Evolutionary conservation across 2,113 vertebrate species (phyloP).

Genomic region (Mastomys coucha): DNA sequence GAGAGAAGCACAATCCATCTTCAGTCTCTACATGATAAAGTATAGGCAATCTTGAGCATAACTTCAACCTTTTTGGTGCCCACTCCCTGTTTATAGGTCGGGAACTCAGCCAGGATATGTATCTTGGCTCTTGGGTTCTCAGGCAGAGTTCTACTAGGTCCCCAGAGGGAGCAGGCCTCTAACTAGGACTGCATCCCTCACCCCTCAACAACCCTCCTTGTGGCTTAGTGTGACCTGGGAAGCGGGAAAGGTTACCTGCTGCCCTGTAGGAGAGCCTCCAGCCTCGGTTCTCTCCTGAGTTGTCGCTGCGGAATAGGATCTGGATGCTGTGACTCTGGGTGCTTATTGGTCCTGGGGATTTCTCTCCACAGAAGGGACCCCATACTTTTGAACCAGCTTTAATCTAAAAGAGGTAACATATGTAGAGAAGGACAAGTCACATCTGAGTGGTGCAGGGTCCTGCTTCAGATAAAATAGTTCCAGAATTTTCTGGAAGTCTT

Average conservation of each 20-base stretch:
- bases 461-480: background rate
- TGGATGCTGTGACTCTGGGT: constrained; percentile 89
- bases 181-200: background rate
- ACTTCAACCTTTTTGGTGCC: background rate
- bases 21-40: background rate
- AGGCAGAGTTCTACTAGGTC: background rate
- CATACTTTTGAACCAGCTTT: constrained; percentile 87
- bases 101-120: background rate
- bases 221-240: background rate
- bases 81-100: background rate
- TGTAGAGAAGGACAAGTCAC: background rate
- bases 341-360: constrained; percentile 90
- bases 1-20: background rate
- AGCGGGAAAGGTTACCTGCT: constrained; percentile 82
- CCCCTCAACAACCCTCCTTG: background rate
- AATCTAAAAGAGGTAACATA: constrained; percentile 86
- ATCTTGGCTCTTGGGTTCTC: background rate
- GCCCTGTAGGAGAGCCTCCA: constrained; percentile 93
- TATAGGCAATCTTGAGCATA: background rate
- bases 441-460: background rate
- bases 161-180: background rate
- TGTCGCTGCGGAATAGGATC: constrained; percentile 94
- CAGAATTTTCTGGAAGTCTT: background rate
- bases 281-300: constrained; percentile 95
- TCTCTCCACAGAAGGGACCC: constrained; percentile 94